Evolutionary conservation across 1,140 invertebrate species (phyloP), one percentile per base, ranked within the genome.

Genomic region (Ditylenchus dipsaci): DNA sequence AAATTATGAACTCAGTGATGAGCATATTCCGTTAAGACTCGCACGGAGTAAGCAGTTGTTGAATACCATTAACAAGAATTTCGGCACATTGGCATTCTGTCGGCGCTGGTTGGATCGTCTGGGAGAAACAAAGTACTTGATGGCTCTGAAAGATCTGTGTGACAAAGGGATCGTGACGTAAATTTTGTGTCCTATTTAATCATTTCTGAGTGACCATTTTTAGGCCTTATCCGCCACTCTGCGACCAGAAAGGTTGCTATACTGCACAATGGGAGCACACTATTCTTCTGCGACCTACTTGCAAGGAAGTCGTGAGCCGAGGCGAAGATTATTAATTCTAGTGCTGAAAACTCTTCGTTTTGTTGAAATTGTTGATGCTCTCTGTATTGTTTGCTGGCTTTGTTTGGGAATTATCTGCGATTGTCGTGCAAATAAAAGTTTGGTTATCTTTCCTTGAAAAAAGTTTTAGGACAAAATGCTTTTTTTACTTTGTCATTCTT

Each of bases 211-310:
- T n/a, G n/a, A n/a, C n/a, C n/a, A n/a, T n/a, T n/a, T n/a, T n/a
- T n/a, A n/a, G n/a, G n/a, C 89, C 95, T 15, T 98, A 99, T 86
- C 96, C 96, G 8, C 96, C 96, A 3, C 87, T 99, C 23, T 97
- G 94, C 83, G 96, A 99, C 83, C 88, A 92, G 30, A 96, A 95
- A 84, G 95, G 95, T 67, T 95, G 90, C 83, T 99, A 97, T 84
- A 99, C 95, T 0, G 96, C 96, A 58, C 96, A 99, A 85, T 99
- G 92, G 84, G 96, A 99, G 84, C 96, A 99, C 84, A 99, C 96
- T 0, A 92, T 99, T 78, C 88, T 99, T 57, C 86, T 99, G 57
- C 87, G 95, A 78, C 95, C 96, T 15, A 97, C 95, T 0, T 98
- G 94, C 86, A 99, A 99, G 85, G 96, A 99, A 53, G 59, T 73